Conservation (phyloP, 2,888 invertebrate genomes). For the Halictus quadricinctus region DNA sequence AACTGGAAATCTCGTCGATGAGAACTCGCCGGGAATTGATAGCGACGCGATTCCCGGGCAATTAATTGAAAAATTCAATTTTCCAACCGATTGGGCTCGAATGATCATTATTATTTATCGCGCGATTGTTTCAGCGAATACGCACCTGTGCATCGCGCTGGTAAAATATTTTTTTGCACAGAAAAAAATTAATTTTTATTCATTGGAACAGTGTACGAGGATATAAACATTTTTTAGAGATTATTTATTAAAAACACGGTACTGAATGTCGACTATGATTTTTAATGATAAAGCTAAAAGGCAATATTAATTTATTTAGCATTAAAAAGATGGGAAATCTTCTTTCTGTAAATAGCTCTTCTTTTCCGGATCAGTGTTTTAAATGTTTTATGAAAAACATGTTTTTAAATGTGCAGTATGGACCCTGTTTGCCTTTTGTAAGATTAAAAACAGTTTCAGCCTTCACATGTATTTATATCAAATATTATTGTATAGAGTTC, state of each 20-base stretch:
- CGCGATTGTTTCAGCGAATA: not conserved
- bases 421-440: too few species aligned
- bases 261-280: not conserved
- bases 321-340: too few species aligned
- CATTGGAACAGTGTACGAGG: not conserved
- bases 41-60: not conserved
- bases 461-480: too few species aligned
- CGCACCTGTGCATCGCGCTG: not conserved
- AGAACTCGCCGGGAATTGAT: constrained; percentile 2
- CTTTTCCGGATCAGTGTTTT: too few species aligned
- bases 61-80: constrained; percentile 14
- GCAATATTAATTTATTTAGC: too few species aligned
- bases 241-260: not conserved
- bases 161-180: not conserved
- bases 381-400: too few species aligned
- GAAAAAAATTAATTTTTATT: not conserved
- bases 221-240: not conserved
- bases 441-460: too few species aligned
- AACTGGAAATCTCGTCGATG: not conserved
- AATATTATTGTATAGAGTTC: too few species aligned
- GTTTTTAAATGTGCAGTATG: too few species aligned
- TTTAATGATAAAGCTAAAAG: too few species aligned
- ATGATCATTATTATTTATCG: not conserved
- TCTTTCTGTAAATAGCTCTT: too few species aligned
- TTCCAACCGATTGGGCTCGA: not conserved